A percentile compares a stretch with the other conserved stretches of the same genome.
Evolutionary conservation across 1,140 invertebrate genomes (phyloP).

Genomic region (Octopus sinensis): DNA sequence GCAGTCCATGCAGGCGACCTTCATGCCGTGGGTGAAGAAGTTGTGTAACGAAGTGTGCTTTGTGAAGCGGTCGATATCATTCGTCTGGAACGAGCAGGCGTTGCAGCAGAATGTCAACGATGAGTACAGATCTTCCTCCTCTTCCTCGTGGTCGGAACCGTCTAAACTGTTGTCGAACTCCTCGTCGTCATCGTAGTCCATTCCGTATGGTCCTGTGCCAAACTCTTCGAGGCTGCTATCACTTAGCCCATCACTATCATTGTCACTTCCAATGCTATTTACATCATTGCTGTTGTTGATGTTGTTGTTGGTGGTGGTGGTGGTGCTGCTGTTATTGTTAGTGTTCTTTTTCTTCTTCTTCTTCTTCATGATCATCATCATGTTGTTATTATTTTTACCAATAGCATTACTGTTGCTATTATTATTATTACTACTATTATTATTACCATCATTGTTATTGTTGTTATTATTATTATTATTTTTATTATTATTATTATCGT

Average conservation of each 20-base stretch:
- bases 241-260: neutral
- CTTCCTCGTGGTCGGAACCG: neutral
- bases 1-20: neutral
- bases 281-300: neutral
- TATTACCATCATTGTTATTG: neutral
- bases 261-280: neutral
- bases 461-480: neutral
- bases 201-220: too few relatives aligned
- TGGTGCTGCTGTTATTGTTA: neutral
- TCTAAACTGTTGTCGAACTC: neutral
- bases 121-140: neutral
- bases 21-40: slow-evolving; percentile 3
- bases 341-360: too few relatives aligned
- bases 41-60: slow-evolving; percentile 1
- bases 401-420: too few relatives aligned
- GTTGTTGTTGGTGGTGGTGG: neutral
- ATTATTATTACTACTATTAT: too few relatives aligned
- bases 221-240: neutral
- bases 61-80: neutral
- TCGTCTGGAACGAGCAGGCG: neutral
- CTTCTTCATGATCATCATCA: too few relatives aligned
- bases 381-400: too few relatives aligned
- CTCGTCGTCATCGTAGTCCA: neutral
- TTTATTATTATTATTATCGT: neutral
- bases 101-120: slow-evolving; percentile 5